Evolutionary conservation across 2,797 vertebrate species (phyloP).

Genomic region (Neosilurus hyrtlii): DNA sequence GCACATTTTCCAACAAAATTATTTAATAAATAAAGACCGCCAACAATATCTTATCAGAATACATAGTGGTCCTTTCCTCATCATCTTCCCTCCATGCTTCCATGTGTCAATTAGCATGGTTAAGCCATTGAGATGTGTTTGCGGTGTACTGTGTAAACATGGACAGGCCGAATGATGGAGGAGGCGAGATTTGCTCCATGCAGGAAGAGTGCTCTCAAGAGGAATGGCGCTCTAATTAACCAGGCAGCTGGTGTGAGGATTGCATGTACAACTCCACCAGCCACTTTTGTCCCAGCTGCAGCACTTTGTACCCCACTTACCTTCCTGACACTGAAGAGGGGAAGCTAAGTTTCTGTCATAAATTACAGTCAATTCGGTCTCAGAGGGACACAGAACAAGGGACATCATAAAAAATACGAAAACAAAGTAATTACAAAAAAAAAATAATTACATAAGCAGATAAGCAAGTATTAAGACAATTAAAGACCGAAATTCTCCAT

Average conservation of each 20-base stretch:
- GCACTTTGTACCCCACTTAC: constrained; percentile 45
- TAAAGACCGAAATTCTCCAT: too few relatives aligned
- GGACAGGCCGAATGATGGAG: constrained; percentile 48
- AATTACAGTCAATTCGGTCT: constrained; percentile 37
- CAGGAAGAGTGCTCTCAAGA: constrained; percentile 46
- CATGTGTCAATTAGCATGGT: constrained; percentile 48
- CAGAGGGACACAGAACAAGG: constrained; percentile 32
- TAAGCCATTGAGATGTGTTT: constrained; percentile 38
- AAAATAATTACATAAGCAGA: background rate
- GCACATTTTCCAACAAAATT: background rate
- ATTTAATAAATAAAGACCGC: background rate
- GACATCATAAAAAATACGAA: constrained; percentile 5
- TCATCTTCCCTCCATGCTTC: constrained; percentile 35
- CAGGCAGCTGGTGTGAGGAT: constrained; percentile 50
- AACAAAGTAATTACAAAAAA: background rate
- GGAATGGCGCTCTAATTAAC: constrained; percentile 56
- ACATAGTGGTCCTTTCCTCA: constrained; percentile 22
- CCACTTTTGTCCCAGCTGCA: constrained; percentile 36
- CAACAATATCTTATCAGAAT: constrained; percentile 9
- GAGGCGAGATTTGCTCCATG: constrained; percentile 33
- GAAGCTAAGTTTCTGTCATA: constrained; percentile 46
- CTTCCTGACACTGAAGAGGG: constrained; percentile 50
- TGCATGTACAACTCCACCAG: constrained; percentile 32
- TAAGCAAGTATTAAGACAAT: too few relatives aligned
- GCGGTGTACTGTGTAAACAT: constrained; percentile 47